Conservation (phyloP, 1,140 invertebrate species). For the Platyscapa corneri region DNA sequence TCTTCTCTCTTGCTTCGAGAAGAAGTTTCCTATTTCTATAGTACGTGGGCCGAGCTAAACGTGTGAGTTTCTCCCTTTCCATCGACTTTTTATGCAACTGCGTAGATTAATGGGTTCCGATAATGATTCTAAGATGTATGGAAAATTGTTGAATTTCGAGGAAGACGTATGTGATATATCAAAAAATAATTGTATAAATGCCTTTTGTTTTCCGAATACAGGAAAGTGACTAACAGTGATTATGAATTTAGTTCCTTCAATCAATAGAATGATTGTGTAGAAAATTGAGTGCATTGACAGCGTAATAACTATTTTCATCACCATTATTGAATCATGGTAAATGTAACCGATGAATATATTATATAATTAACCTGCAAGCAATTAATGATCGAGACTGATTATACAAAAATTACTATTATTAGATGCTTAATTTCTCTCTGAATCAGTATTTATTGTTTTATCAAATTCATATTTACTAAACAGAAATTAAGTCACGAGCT, state of each 20-base stretch:
- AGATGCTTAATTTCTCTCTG: background rate
- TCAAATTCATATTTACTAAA: too few species aligned
- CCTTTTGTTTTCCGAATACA: background rate
- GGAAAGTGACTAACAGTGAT: background rate
- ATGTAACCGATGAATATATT: background rate
- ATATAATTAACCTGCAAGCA: background rate
- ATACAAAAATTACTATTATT: background rate
- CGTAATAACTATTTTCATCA: conserved; percentile 2
- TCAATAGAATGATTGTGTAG: background rate
- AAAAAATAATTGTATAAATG: background rate
- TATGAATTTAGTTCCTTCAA: background rate
- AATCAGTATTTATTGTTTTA: too few species aligned
- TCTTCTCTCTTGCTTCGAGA: background rate
- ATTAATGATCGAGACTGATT: background rate
- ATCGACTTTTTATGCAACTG: conserved; percentile 11
- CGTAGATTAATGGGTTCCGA: conserved; percentile 28
- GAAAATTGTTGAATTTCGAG: conserved; percentile 21
- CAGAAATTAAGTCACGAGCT: background rate
- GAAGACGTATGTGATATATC: background rate
- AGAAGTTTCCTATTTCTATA: conserved; percentile 25
- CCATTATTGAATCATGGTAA: conserved; percentile 9
- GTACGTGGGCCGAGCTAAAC: background rate
- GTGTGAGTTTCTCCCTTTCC: background rate
- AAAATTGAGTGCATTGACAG: background rate
- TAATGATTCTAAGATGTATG: background rate